phyloP scores from a whole-genome alignment of 2,113 vertebrate genomes.

The human region DNA sequence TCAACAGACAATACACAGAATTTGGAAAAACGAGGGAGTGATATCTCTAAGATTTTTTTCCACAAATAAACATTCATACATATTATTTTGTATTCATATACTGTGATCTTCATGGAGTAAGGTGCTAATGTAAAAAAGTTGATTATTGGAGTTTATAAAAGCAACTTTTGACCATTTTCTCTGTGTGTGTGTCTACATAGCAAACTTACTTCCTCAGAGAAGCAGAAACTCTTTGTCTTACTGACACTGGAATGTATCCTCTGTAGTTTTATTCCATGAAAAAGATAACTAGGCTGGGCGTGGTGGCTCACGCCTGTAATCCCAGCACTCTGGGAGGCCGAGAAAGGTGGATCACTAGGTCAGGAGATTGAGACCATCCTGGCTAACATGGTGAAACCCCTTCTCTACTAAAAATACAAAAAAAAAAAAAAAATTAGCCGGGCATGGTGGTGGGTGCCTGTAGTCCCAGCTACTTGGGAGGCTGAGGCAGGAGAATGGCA shows the following conservation, averaged over 20 bases:
- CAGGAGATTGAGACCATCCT: too few species aligned
- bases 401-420: too few species aligned
- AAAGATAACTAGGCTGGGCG: slow-evolving; percentile 73
- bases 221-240: slow-evolving; percentile 77
- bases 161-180: slow-evolving; percentile 74
- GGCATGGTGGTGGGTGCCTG: too few species aligned
- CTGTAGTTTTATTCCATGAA: slow-evolving; percentile 71
- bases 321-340: too few species aligned
- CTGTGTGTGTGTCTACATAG: not conserved
- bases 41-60: not conserved
- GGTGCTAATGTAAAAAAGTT: slow-evolving; percentile 5
- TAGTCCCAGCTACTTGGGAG: too few species aligned
- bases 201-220: slow-evolving; percentile 82
- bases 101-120: not conserved
- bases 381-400: too few species aligned
- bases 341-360: too few species aligned
- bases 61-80: not conserved
- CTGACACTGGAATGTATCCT: slow-evolving; percentile 68
- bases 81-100: not conserved
- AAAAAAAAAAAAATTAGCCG: too few species aligned
- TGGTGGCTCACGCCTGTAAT: too few species aligned
- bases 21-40: not conserved
- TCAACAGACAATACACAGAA: not conserved
- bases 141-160: slow-evolving; percentile 69
- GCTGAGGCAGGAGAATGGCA: too few species aligned